These are phyloP conservation scores for Neoseiulus cucumeris DNA, from an alignment of 1,140 invertebrate species.

Conservation along the genomic window DNA sequence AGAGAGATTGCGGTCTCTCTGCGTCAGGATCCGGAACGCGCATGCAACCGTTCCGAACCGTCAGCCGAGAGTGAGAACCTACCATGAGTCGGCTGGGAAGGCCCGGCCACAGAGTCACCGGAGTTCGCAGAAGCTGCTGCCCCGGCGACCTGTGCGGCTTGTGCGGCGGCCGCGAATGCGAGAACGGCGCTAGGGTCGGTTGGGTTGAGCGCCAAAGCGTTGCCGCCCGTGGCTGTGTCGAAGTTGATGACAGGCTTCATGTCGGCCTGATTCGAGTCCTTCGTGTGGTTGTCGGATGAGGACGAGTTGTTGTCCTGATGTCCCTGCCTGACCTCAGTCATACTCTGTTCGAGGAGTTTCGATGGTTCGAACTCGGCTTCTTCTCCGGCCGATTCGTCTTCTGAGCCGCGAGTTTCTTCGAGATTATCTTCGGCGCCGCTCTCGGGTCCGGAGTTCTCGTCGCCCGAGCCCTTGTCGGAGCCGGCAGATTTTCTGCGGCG, in stretches of 20 bases:
- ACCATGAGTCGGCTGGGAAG: slow-evolving; percentile 6
- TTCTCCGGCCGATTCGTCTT: slow-evolving; percentile 3
- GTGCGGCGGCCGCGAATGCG: slow-evolving; percentile 8
- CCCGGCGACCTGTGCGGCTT: not conserved
- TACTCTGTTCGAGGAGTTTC: slow-evolving; percentile 7
- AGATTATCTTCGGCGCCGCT: slow-evolving; percentile 6
- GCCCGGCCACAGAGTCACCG: slow-evolving; percentile 6
- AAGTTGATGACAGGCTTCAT: slow-evolving; percentile 8
- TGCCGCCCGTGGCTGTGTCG: not conserved
- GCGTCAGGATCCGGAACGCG: not conserved
- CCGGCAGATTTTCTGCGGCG: slow-evolving; percentile 9
- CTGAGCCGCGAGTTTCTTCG: slow-evolving; percentile 1
- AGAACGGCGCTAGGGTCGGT: not conserved
- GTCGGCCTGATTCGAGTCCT: not conserved
- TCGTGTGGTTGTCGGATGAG: slow-evolving; percentile 2
- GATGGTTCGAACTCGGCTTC: slow-evolving; percentile 9
- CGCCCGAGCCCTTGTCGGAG: slow-evolving; percentile 9
- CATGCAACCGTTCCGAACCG: not conserved
- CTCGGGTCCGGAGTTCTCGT: not conserved
- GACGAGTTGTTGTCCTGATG: slow-evolving; percentile 10
- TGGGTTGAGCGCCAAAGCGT: not conserved
- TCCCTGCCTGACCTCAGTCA: slow-evolving; percentile 6
- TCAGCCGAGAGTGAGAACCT: not conserved
- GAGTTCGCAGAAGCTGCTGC: not conserved
- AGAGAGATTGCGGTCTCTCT: not conserved